Conservation (phyloP, 2,797 vertebrate genomes). For the Melanotaenia boesemani region DNA sequence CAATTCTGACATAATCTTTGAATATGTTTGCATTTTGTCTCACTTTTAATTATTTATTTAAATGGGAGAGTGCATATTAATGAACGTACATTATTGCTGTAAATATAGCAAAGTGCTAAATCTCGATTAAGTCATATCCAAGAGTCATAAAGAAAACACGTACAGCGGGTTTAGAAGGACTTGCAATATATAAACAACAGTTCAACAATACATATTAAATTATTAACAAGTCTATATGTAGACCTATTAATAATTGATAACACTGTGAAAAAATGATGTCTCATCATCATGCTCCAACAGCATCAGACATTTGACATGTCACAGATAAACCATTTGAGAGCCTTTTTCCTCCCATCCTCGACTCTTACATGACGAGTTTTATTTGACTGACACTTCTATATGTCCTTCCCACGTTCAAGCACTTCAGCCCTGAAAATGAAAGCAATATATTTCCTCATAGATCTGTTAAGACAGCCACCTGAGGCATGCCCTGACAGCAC, state of each 20-base stretch:
- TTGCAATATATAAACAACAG: not conserved
- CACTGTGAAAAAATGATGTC: not conserved
- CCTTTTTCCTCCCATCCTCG: constrained; percentile 15
- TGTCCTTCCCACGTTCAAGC: constrained; percentile 29
- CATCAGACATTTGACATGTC: constrained; percentile 33
- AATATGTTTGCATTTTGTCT: not conserved
- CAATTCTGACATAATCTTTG: constrained; percentile 9
- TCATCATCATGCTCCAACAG: not conserved
- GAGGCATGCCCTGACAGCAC: constrained; percentile 6
- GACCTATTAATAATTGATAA: constrained; percentile 25
- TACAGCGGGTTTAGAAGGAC: not conserved
- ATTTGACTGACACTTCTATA: constrained; percentile 57
- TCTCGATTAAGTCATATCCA: not conserved
- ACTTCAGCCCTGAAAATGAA: constrained; percentile 45
- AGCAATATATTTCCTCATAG: constrained; percentile 49
- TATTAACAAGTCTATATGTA: constrained; percentile 15
- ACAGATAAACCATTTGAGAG: constrained; percentile 23
- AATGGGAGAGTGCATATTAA: no score
- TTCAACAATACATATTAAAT: constrained; percentile 15
- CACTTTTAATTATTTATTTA: not conserved
- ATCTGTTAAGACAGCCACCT: constrained; percentile 44
- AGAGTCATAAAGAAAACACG: not conserved
- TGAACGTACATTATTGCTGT: no score
- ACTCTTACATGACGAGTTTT: constrained; percentile 24
- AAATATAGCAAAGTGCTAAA: no score